Conservation (phyloP, 2,888 invertebrate species). For the Synanthedon tipuliformis region DNA sequence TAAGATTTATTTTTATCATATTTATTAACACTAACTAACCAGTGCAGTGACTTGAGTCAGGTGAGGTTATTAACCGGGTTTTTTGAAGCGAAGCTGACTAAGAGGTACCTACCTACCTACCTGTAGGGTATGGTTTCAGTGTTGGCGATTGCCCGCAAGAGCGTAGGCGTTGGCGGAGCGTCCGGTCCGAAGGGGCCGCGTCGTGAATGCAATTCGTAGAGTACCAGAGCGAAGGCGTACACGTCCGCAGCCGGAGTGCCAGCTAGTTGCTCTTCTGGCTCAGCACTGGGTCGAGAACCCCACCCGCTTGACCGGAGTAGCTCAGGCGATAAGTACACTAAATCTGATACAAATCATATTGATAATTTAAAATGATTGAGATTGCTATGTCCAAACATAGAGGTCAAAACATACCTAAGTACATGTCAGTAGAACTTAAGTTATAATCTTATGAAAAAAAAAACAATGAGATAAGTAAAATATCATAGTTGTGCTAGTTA, state of each 20-base stretch:
- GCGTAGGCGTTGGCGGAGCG: conserved; percentile 74
- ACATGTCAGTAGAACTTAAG: too few relatives aligned
- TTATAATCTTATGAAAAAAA: too few relatives aligned
- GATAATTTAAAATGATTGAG: too few relatives aligned
- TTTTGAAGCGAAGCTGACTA: conserved; percentile 2
- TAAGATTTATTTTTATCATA: too few relatives aligned
- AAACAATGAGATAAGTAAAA: too few relatives aligned
- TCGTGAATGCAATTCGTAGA: conserved; percentile 89
- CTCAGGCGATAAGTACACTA: conserved; percentile 87
- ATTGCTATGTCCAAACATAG: too few relatives aligned
- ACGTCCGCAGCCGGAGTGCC: conserved; percentile 84
- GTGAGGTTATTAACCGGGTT: too few relatives aligned
- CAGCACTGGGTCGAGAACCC: conserved; percentile 34
- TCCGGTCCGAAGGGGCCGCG: conserved; percentile 86
- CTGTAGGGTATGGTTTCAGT: conserved; percentile 66
- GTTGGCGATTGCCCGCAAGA: conserved; percentile 71
- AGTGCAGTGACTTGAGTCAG: too few relatives aligned
- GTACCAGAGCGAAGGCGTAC: conserved; percentile 87
- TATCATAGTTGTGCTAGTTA: too few relatives aligned
- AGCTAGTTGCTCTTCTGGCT: conserved; percentile 34
- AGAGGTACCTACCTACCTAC: conserved; percentile 65
- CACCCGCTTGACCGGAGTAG: conserved; percentile 69
- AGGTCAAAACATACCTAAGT: too few relatives aligned
- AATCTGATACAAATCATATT: conserved; percentile 49
- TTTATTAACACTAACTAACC: too few relatives aligned